phyloP scores from a whole-genome alignment of 2,113 vertebrate species.

The Malaclemys terrapin region DNA sequence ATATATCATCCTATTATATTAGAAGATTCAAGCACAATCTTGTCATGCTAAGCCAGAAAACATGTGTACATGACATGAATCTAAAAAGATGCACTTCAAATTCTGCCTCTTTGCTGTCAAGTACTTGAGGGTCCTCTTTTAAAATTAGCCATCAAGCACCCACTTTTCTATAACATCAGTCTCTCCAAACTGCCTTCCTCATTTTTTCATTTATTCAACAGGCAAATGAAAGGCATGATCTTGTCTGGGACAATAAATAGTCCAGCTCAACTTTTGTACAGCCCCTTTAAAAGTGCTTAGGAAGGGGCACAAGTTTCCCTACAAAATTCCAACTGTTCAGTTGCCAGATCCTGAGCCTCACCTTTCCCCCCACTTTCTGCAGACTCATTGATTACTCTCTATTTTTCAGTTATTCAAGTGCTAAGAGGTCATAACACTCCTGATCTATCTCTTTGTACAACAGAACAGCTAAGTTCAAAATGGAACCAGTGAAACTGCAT shows the following conservation, averaged over 20 bases:
- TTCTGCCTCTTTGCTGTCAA: background rate
- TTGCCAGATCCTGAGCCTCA: background rate
- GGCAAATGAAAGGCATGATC: background rate
- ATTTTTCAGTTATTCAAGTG: conserved; percentile 32
- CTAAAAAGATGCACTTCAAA: background rate
- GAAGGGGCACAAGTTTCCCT: background rate
- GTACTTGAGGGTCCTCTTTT: background rate
- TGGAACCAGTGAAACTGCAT: background rate
- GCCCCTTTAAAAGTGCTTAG: background rate
- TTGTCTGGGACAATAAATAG: background rate
- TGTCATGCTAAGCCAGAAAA: background rate
- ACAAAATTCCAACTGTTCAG: background rate
- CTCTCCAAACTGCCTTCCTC: background rate
- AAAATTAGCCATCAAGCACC: background rate
- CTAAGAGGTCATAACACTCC: conserved; percentile 45
- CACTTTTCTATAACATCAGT: background rate
- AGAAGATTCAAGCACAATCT: background rate
- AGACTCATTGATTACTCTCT: conserved; percentile 39
- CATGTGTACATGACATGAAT: background rate
- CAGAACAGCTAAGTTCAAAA: background rate
- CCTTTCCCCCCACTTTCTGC: background rate
- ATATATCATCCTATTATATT: background rate
- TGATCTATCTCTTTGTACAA: background rate
- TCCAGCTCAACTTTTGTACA: background rate
- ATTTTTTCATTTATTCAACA: background rate